A percentile compares a stretch with the other conserved stretches of the same genome.
Conservation (phyloP, 2,113 vertebrate species). For the Smithornis capensis region DNA sequence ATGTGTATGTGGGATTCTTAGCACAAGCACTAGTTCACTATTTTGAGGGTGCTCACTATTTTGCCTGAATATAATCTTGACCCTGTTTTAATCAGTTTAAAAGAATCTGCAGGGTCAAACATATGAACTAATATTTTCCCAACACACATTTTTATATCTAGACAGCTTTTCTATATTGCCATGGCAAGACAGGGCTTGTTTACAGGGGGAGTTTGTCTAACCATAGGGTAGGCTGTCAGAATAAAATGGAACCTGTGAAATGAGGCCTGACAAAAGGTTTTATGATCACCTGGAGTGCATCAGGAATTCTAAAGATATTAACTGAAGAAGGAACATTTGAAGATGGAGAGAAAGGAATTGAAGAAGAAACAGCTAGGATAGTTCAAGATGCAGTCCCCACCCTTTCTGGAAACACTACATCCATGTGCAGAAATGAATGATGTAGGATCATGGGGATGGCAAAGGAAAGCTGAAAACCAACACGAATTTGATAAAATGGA, state of each 20-base stretch:
- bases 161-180: background rate
- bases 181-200: background rate
- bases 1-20: background rate
- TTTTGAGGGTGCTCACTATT: background rate
- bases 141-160: background rate
- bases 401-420: background rate
- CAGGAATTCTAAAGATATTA: background rate
- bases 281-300: background rate
- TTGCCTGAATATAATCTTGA: background rate
- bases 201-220: background rate
- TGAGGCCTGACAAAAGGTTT: conserved; percentile 8
- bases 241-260: background rate
- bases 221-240: background rate
- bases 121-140: background rate
- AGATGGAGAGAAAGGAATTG: background rate
- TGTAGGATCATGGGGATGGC: background rate
- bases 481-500: background rate
- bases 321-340: background rate
- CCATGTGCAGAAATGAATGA: background rate
- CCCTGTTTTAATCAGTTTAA: background rate
- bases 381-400: background rate
- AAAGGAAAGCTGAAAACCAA: background rate
- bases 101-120: background rate
- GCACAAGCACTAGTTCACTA: background rate
- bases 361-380: background rate